These are phyloP conservation scores for Falco naumanni DNA, from an alignment of 2,797 vertebrate species.

Conservation along the genomic window DNA sequence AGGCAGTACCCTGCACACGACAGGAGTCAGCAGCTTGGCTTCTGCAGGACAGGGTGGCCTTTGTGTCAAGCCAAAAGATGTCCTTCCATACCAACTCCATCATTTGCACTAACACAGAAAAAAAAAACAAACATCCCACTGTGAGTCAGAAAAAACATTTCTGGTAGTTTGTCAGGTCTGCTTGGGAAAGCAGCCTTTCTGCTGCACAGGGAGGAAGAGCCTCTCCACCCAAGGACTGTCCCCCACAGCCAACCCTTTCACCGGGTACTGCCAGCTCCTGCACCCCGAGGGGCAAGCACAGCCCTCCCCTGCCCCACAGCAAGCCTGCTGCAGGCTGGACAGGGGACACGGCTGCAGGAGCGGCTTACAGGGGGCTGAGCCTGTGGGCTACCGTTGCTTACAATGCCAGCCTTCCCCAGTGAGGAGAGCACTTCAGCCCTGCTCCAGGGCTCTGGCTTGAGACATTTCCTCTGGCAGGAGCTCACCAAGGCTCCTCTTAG, in stretches of 20 bases:
- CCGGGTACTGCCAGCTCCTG: neutral
- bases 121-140: neutral
- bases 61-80: neutral
- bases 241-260: no score
- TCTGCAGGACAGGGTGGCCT: neutral
- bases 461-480: neutral
- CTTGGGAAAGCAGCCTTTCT: neutral
- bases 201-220: neutral
- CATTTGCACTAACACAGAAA: neutral
- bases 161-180: neutral
- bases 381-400: fast-evolving
- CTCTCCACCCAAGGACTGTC: neutral
- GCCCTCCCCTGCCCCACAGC: neutral
- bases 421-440: neutral
- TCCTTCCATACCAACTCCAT: neutral
- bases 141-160: neutral
- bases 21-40: neutral
- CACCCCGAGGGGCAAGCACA: neutral
- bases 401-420: neutral
- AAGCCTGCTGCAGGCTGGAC: neutral
- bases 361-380: neutral
- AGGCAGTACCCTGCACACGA: neutral
- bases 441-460: neutral
- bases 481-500: neutral
- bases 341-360: neutral